phyloP scores from a whole-genome alignment of 2,113 vertebrate genomes.

The Gallinago media region DNA sequence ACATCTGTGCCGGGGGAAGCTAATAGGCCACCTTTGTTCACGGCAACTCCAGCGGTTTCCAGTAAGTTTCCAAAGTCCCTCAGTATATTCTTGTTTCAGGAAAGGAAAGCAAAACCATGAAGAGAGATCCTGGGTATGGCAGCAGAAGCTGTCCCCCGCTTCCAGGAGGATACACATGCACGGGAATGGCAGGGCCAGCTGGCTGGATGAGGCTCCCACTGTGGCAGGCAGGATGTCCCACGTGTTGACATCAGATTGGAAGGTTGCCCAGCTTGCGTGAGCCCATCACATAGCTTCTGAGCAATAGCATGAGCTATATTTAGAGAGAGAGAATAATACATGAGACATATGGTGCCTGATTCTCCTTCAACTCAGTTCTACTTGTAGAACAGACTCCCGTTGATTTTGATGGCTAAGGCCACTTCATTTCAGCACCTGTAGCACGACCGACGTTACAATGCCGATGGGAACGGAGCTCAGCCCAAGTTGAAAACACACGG shows the following conservation, averaged over 20 bases:
- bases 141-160: not conserved
- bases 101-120: not conserved
- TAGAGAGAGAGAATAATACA: not conserved
- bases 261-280: not conserved
- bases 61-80: not conserved
- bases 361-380: not conserved
- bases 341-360: not conserved
- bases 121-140: not conserved
- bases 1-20: not conserved
- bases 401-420: not conserved
- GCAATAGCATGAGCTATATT: not conserved
- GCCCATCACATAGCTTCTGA: not conserved
- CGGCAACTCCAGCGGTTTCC: not conserved
- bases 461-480: not conserved
- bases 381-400: not conserved
- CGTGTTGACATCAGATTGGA: slow-evolving; percentile 21
- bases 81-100: not conserved
- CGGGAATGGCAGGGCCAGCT: slow-evolving; percentile 24
- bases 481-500: not conserved
- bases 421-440: not conserved
- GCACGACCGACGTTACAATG: not conserved
- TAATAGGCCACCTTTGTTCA: not conserved
- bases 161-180: not conserved
- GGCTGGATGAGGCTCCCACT: not conserved
- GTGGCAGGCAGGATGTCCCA: slow-evolving; percentile 33